Evolutionary conservation across 2,888 invertebrate species (phyloP), one percentile per base, ranked within the genome.

Genomic region (Diabrotica balteata): DNA sequence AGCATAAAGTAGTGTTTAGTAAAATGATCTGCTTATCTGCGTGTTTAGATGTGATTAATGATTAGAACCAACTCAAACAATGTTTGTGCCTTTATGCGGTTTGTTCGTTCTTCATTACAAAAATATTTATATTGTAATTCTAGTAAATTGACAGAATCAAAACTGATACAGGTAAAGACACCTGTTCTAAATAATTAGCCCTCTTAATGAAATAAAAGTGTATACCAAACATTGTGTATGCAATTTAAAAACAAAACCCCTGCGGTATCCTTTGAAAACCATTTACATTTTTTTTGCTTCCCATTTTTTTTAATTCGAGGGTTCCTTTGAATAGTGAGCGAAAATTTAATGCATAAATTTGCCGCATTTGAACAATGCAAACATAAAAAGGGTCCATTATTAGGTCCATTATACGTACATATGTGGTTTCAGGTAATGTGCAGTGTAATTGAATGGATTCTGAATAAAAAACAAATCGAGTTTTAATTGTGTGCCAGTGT

Each of bases 401-500:
- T 69, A 69, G 57, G 53, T 63, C 69, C 67, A 69, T 69, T 69
- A 67, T 67, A 60, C 63, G 59, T 60, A 60, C 69, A 67, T 69
- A 60, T 63, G 69, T 54, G 59, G 69, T 66, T 60, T 49, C 63
- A 66, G 66, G 68, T 69, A 69, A 69, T 59, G 68, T 57, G 68
- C 61, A 54, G 50, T 59, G 46, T 64, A 69, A 69, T 65, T 55
- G 53, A 66, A 69, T 65, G 66, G 62, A 59, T 66, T 53, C 46
- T 43, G 46, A 60, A 61, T 49, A 59, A 57, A 66, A 66, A 69
- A 65, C 60, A 54, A 64, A 57, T 55, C 57, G 63, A 50, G 44
- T 47, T 44, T 57, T 57, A 57, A 63, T 63, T 63, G 17, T 63
- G 17, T 7, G 11, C 50, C 63, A 43, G 43, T 50, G 49, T 63